Conservation (phyloP, 1,140 invertebrate species). For the Steinernema feltiae region DNA sequence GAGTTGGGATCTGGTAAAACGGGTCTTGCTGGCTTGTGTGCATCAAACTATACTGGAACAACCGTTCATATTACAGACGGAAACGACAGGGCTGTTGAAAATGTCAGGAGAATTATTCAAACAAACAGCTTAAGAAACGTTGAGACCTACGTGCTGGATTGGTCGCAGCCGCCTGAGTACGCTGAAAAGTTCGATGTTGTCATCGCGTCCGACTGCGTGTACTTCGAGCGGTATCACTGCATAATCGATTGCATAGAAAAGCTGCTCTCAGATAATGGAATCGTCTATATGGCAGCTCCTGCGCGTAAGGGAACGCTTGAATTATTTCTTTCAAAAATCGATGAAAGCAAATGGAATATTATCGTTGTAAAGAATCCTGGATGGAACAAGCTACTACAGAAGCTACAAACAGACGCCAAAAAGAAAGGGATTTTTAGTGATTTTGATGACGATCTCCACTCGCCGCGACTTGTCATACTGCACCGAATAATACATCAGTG, state of each 20-base stretch:
- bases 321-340: background rate
- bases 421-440: background rate
- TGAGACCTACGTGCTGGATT: background rate
- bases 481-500: background rate
- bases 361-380: background rate
- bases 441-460: background rate
- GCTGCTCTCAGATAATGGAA: background rate
- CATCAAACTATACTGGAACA: background rate
- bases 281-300: background rate
- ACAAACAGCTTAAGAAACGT: background rate
- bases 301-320: background rate
- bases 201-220: background rate
- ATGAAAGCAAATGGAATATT: background rate
- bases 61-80: background rate
- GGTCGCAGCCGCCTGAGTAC: background rate
- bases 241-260: conserved; percentile 2
- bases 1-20: background rate
- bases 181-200: background rate
- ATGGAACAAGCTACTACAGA: background rate
- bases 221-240: conserved; percentile 6
- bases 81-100: background rate
- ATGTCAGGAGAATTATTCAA: background rate
- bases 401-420: background rate
- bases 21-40: background rate
- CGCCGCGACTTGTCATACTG: background rate